These are phyloP conservation scores for Phalacrocorax aristotelis DNA, from an alignment of 2,113 vertebrate species.

Conservation along the genomic window DNA sequence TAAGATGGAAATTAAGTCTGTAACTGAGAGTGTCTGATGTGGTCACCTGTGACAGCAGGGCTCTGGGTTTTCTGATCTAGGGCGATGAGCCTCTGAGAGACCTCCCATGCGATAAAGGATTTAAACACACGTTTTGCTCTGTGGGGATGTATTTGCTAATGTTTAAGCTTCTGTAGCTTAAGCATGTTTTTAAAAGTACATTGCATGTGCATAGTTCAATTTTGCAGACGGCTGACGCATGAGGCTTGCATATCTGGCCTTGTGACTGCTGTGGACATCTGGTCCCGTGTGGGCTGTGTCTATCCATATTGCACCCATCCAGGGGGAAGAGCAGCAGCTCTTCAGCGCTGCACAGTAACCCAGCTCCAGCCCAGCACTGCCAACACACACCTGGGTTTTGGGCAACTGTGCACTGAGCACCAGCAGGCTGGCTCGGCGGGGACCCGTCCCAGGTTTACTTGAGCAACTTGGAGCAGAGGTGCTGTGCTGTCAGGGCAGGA, in stretches of 20 bases:
- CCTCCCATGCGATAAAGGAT: neutral
- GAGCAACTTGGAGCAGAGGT: neutral
- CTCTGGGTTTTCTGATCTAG: neutral
- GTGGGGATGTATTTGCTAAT: slow-evolving; percentile 1
- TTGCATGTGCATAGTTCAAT: neutral
- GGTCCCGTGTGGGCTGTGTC: neutral
- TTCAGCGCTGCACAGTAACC: neutral
- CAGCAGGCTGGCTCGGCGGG: neutral
- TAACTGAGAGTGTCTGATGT: slow-evolving; percentile 11
- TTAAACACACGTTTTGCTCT: slow-evolving; percentile 6
- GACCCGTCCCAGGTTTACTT: neutral
- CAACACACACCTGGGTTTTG: neutral
- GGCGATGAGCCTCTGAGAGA: neutral
- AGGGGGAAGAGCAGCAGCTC: neutral
- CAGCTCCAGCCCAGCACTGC: neutral
- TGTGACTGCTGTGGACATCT: neutral
- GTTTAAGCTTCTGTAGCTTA: slow-evolving; percentile 30
- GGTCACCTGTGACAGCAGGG: slow-evolving; percentile 25
- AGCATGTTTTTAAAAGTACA: neutral
- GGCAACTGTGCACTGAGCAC: fast-evolving
- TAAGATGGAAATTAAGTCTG: neutral
- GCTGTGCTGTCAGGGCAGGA: neutral
- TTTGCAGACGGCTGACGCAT: neutral
- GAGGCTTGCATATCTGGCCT: neutral
- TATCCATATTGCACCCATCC: fast-evolving